Percentiles rank a stretch among this genome's conserved stretches.
Evolutionary conservation across 2,888 invertebrate species (phyloP).

Genomic region (Cosmopolites sordidus): DNA sequence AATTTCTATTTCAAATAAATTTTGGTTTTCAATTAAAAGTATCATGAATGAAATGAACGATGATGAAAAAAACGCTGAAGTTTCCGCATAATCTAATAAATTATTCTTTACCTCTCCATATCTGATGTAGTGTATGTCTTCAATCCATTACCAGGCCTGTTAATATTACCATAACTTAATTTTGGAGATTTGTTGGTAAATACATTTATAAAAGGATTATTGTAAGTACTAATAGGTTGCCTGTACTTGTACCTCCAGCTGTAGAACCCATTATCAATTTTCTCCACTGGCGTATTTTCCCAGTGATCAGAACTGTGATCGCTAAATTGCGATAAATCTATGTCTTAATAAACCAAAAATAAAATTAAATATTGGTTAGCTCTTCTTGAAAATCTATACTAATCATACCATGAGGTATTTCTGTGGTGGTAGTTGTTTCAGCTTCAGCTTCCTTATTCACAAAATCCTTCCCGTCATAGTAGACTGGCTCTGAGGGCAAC

Average conservation of each 20-base stretch:
- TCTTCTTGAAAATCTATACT: neutral
- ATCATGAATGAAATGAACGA: too few species aligned
- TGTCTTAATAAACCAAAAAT: neutral
- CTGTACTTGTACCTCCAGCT: neutral
- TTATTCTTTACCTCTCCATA: too few species aligned
- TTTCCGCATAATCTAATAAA: too few species aligned
- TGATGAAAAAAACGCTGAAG: too few species aligned
- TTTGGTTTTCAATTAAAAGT: too few species aligned
- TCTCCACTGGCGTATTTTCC: too few species aligned
- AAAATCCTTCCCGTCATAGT: constrained; percentile 24
- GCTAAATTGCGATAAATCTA: neutral
- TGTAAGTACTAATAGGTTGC: neutral
- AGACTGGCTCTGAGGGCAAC: constrained; percentile 51
- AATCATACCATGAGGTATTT: constrained; percentile 14
- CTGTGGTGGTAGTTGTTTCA: constrained; percentile 27
- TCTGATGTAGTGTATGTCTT: too few species aligned
- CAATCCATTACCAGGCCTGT: too few species aligned
- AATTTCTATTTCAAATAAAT: too few species aligned
- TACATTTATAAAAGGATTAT: neutral
- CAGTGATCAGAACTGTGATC: neutral
- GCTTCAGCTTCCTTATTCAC: constrained; percentile 26
- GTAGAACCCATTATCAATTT: neutral
- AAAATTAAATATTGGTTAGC: neutral
- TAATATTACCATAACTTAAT: too few species aligned
- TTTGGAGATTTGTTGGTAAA: too few species aligned